Evolutionary conservation across 2,888 invertebrate genomes (phyloP).

Genomic region (Oscheius sp.): DNA sequence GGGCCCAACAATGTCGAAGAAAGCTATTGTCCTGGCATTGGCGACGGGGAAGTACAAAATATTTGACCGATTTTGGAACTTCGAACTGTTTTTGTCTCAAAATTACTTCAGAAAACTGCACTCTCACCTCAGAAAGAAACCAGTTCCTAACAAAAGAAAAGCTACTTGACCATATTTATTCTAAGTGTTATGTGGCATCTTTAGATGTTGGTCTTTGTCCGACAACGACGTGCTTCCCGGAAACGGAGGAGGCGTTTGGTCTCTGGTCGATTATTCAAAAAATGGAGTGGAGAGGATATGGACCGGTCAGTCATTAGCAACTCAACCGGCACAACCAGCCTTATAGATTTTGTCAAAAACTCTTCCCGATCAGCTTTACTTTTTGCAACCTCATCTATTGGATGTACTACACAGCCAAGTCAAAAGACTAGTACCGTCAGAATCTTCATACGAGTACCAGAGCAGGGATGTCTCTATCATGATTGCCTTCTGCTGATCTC

Average conservation of each 20-base stretch:
- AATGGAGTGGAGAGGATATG: slow-evolving; percentile 68
- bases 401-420: slow-evolving; percentile 66
- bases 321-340: not conserved
- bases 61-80: too few species aligned
- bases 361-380: slow-evolving; percentile 67
- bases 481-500: slow-evolving; percentile 17
- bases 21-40: too few species aligned
- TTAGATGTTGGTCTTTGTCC: slow-evolving; percentile 54
- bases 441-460: slow-evolving; percentile 7
- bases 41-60: too few species aligned
- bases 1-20: too few species aligned
- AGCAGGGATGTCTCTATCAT: slow-evolving; percentile 20
- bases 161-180: not conserved
- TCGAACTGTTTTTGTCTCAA: not conserved
- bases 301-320: slow-evolving; percentile 48
- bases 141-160: not conserved
- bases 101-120: not conserved
- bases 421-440: slow-evolving; percentile 47
- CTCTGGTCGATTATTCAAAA: slow-evolving; percentile 61
- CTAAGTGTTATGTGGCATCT: slow-evolving; percentile 10
- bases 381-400: slow-evolving; percentile 66
- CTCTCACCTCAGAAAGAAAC: not conserved
- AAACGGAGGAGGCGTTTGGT: slow-evolving; percentile 52
- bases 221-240: slow-evolving; percentile 45
- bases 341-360: slow-evolving; percentile 66